phyloP scores from a whole-genome alignment of 2,113 vertebrate species.

The Colistium nudipinnis region DNA sequence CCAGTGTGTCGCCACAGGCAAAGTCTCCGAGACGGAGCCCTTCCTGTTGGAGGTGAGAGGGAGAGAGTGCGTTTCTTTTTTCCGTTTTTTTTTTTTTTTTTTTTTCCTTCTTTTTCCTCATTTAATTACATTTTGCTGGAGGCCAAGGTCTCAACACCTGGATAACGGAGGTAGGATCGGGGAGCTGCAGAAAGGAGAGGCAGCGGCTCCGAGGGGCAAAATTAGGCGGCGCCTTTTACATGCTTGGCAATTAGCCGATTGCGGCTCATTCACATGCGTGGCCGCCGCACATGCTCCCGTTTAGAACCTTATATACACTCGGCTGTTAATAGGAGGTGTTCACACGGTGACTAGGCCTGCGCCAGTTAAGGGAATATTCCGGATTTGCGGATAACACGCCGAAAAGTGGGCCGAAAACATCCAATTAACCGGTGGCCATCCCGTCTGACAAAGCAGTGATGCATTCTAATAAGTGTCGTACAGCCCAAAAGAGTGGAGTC shows the following conservation, averaged over 20 bases:
- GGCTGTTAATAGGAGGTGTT: slow-evolving; percentile 1
- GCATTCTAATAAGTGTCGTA: not conserved
- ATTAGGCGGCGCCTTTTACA: not conserved
- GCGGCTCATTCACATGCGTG: not conserved
- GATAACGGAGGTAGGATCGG: not conserved
- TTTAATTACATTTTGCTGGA: not conserved
- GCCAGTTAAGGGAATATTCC: too few species aligned
- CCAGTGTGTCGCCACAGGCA: slow-evolving; percentile 89
- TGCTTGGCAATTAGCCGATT: slow-evolving; percentile 18
- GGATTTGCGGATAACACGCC: too few species aligned
- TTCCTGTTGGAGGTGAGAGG: slow-evolving; percentile 90
- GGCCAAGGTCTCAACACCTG: slow-evolving; percentile 4
- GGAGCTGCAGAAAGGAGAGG: not conserved
- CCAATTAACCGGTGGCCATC: too few species aligned
- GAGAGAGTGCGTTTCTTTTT: not conserved
- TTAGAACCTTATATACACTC: slow-evolving; percentile 1
- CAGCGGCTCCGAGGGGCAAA: not conserved
- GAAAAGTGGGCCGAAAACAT: too few species aligned
- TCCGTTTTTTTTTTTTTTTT: not conserved
- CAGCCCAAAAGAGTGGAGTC: not conserved
- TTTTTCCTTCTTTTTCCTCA: not conserved
- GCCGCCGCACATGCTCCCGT: not conserved
- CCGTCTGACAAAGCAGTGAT: not conserved
- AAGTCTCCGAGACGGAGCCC: slow-evolving; percentile 82
- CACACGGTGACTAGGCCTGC: not conserved